Conservation (phyloP, 53 echinoderm and acorn worm genomes). For the Astropecten irregularis region DNA sequence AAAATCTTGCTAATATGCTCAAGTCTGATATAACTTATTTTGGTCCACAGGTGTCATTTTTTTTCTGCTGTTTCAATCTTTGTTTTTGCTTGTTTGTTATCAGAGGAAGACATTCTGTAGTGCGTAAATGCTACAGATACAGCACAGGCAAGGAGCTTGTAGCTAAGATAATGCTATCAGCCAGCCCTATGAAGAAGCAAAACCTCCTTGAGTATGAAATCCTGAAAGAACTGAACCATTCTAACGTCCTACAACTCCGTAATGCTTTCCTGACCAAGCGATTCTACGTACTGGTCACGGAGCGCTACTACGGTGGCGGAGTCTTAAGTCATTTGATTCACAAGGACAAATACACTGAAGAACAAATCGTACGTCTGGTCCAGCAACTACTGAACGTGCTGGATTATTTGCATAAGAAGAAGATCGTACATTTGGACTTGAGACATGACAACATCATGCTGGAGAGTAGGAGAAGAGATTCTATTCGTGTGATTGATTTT, state of each 20-base stretch:
- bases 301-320: conserved; percentile 86
- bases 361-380: conserved; percentile 62
- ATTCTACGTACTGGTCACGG: conserved; percentile 77
- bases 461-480: conserved; percentile 81
- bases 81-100: no score
- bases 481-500: conserved; percentile 80
- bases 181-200: conserved; percentile 51
- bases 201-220: conserved; percentile 75
- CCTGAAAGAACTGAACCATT: conserved; percentile 76
- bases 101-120: conserved; percentile 87
- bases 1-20: no score
- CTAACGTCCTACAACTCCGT: conserved; percentile 82
- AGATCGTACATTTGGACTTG: conserved; percentile 80
- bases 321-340: conserved; percentile 79
- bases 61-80: no score
- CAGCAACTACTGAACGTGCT: conserved; percentile 80
- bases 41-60: no score
- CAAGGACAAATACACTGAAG: conserved; percentile 80
- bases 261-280: conserved; percentile 85
- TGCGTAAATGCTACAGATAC: conserved; percentile 75
- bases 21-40: no score
- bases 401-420: conserved; percentile 73
- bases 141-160: conserved; percentile 84
- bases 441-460: conserved; percentile 89
- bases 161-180: conserved; percentile 75